Evolutionary conservation across 2,888 invertebrate genomes (phyloP), one percentile per base, ranked within the genome.

Genomic region (Aspidiotus destructor): DNA sequence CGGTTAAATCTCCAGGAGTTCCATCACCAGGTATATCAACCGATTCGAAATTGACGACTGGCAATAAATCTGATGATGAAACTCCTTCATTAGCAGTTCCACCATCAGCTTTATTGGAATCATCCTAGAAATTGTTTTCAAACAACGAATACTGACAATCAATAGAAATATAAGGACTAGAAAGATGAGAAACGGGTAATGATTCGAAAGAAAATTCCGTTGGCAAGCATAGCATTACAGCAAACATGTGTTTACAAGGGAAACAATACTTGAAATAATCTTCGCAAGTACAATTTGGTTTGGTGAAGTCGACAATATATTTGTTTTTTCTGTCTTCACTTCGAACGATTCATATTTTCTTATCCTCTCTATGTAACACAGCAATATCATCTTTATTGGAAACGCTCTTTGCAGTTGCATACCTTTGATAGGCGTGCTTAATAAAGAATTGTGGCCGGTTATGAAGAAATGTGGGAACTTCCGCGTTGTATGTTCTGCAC

Each of bases 151-250:
- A 44, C 48, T 44, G 48, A 44, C 48, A 44, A 13, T 44, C 48
- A 44, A 44, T 44, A 44, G 48, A 44, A 44, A 44, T 44, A 44
- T 44, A 44, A 44, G 48, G 48, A 44, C 48, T 44, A 44, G 48
- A 44, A 44, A 44, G 48, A 44, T 44, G 13, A 44, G 48, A 44
- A 10, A 44, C 48, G 48, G 48, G 48, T 44, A 44, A 44, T 44
- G 48, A 44, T 44, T 44, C 48, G 48, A 44, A 44, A 44, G 48
- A 44, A 44, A 44, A 44, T 44, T 44, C 48, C 48, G 48, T 44
- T 44, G 48, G 48, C 48, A 44, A 44, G 48, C 48, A 44, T 44
- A 44, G 48, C 48, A 44, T 44, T 44, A 44, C 48, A 44, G 48
- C 48, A 44, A 44, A 44, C 48, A 44, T 44, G 48, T 44, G 48